Evolutionary conservation across 2,797 vertebrate genomes (phyloP).

Genomic region (Sebastes steindachneri): DNA sequence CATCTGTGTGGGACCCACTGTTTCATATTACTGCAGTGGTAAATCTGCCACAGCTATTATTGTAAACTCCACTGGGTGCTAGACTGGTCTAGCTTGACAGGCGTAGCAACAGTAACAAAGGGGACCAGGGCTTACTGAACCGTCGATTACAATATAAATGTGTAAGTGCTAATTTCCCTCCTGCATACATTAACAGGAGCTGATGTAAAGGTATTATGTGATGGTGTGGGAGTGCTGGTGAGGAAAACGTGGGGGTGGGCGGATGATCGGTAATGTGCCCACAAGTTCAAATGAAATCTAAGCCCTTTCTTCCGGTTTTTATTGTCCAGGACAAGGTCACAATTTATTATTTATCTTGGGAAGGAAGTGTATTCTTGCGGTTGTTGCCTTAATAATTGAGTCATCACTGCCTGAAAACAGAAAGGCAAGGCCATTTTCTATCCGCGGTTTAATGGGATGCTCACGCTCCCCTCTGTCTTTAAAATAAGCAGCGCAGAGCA

Average conservation of each 20-base stretch:
- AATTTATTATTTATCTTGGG: slow-evolving; percentile 74
- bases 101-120: not conserved
- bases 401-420: slow-evolving; percentile 52
- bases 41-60: not conserved
- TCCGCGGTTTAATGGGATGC: slow-evolving; percentile 44
- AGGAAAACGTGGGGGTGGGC: not conserved
- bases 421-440: slow-evolving; percentile 42
- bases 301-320: slow-evolving; percentile 59
- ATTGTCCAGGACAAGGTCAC: slow-evolving; percentile 68
- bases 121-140: not conserved
- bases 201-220: slow-evolving; percentile 2
- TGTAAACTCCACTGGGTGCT: not conserved
- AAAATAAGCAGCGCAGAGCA: slow-evolving; percentile 47
- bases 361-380: slow-evolving; percentile 55
- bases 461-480: slow-evolving; percentile 37
- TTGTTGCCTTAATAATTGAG: slow-evolving; percentile 62
- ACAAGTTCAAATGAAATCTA: slow-evolving; percentile 59
- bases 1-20: not conserved
- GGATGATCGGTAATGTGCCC: slow-evolving; percentile 27
- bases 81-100: not conserved
- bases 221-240: not conserved
- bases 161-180: not conserved
- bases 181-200: not conserved
- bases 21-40: not conserved
- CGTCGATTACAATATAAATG: not conserved